These are phyloP conservation scores for Leucopsar rothschildi DNA, from an alignment of 2,113 vertebrate species.

Conservation along the genomic window DNA sequence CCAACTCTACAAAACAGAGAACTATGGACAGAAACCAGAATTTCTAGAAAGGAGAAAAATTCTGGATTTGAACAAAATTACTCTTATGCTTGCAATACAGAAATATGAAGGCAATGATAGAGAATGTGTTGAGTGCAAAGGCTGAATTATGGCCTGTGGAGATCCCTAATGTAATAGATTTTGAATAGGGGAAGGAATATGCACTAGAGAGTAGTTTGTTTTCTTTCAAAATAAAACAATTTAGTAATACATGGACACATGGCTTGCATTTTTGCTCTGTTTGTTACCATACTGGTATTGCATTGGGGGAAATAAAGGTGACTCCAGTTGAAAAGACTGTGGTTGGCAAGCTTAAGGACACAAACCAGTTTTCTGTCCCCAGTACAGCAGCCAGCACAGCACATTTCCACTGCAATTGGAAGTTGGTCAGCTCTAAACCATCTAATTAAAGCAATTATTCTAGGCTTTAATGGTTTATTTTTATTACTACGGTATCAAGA, in stretches of 20 bases:
- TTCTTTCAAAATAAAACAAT: not conserved
- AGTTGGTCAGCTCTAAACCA: constrained; percentile 2
- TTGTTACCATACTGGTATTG: not conserved
- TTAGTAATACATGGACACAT: not conserved
- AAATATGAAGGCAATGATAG: not conserved
- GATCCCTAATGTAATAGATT: not conserved
- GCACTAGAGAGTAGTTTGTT: not conserved
- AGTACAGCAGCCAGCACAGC: not conserved
- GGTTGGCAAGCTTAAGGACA: not conserved
- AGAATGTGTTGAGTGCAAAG: not conserved
- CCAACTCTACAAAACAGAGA: not conserved
- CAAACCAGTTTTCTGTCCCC: not conserved
- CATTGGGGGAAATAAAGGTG: not conserved
- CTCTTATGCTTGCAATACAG: not conserved
- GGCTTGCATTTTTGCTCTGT: not conserved
- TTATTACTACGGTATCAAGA: not conserved
- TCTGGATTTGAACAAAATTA: not conserved
- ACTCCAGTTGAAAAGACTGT: not conserved
- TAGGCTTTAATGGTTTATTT: constrained; percentile 19
- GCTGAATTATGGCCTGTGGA: not conserved
- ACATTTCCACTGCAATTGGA: not conserved
- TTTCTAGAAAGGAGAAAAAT: not conserved
- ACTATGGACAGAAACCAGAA: not conserved
- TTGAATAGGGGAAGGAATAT: not conserved
- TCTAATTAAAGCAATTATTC: constrained; percentile 33